Conservation (phyloP, 2,888 invertebrate species). For the Biston betularia region DNA sequence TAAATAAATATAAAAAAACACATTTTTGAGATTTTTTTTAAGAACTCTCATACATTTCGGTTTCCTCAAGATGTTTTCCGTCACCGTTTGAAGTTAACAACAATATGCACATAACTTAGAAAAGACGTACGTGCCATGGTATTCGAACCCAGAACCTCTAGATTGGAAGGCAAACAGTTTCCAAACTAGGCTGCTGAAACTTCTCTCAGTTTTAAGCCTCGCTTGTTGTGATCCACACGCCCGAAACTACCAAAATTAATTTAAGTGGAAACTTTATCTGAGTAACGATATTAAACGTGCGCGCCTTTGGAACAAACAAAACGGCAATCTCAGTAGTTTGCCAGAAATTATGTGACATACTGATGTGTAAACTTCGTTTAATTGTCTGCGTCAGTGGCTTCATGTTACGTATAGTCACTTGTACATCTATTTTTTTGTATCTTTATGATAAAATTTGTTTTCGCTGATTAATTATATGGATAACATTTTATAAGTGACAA, state of each 20-base stretch:
- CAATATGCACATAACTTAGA: too few species aligned
- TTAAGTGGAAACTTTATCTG: constrained; percentile 57
- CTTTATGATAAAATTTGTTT: too few species aligned
- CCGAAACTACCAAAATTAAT: constrained; percentile 61
- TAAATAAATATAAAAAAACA: too few species aligned
- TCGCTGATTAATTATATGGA: too few species aligned
- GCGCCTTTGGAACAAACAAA: constrained; percentile 49
- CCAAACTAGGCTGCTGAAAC: too few species aligned
- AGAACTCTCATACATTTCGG: too few species aligned
- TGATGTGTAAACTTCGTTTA: constrained; percentile 23
- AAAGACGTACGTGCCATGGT: too few species aligned
- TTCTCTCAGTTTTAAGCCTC: constrained; percentile 32
- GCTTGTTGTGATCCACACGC: constrained; percentile 41
- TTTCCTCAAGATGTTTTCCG: too few species aligned
- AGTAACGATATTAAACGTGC: constrained; percentile 54
- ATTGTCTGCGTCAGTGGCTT: constrained; percentile 14
- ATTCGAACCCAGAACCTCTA: too few species aligned
- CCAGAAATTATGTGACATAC: constrained; percentile 32
- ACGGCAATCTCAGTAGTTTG: constrained; percentile 38
- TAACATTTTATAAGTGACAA: constrained; percentile 11
- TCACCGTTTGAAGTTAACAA: too few species aligned
- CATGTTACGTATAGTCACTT: neutral
- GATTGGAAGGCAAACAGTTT: too few species aligned
- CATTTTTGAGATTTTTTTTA: too few species aligned
- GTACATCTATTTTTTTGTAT: neutral